Percentiles rank a stretch among this genome's conserved stretches.
Evolutionary conservation across 2,888 invertebrate species (phyloP).

Genomic region (Arctia plantaginis): DNA sequence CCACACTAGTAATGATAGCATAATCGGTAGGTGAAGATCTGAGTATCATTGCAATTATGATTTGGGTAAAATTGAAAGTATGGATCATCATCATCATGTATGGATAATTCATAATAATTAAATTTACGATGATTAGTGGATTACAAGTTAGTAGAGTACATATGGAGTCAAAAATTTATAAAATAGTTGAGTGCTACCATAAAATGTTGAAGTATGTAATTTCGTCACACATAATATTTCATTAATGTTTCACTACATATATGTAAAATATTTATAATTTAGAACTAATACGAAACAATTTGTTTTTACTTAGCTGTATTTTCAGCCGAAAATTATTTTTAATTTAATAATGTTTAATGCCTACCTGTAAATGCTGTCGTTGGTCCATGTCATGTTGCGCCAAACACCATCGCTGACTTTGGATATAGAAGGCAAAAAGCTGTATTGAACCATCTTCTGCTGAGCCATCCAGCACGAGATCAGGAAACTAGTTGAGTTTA

Average conservation of each 20-base stretch:
- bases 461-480: conserved; percentile 88
- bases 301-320: not conserved
- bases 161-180: too few species aligned
- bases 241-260: not conserved
- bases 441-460: conserved; percentile 78
- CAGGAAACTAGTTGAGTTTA: conserved; percentile 88
- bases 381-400: conserved; percentile 87
- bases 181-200: too few species aligned
- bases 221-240: not conserved
- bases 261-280: not conserved
- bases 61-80: not conserved
- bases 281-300: not conserved
- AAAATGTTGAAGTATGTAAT: not conserved
- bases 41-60: not conserved
- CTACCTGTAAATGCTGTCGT: conserved; percentile 82
- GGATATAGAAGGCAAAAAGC: conserved; percentile 90
- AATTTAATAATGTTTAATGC: not conserved
- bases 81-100: too few species aligned
- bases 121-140: too few species aligned
- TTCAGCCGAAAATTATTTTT: not conserved
- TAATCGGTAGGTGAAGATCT: not conserved
- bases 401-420: conserved; percentile 85
- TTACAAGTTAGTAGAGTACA: too few species aligned
- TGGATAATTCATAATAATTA: too few species aligned
- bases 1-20: not conserved